Conservation (phyloP, 2,888 invertebrate species). For the Mesorhabditis sp. region DNA sequence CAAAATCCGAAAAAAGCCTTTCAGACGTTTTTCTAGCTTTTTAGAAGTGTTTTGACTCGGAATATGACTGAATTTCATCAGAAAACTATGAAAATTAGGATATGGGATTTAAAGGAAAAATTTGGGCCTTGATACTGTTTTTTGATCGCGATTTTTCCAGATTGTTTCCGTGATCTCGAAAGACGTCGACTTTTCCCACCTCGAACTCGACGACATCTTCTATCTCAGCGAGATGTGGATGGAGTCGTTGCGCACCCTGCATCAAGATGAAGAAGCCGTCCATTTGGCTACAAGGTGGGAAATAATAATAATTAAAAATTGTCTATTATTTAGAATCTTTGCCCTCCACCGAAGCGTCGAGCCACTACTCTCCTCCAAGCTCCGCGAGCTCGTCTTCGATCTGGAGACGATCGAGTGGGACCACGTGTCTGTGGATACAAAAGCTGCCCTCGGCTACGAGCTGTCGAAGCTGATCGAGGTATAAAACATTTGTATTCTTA, state of each 20-base stretch:
- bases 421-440: background rate
- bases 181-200: background rate
- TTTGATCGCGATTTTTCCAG: background rate
- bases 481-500: background rate
- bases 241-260: background rate
- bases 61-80: too few species aligned
- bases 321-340: background rate
- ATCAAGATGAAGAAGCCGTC: background rate
- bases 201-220: background rate
- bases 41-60: too few species aligned
- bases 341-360: background rate
- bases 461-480: background rate
- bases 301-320: background rate
- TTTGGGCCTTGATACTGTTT: too few species aligned
- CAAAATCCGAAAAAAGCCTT: too few species aligned
- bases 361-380: background rate
- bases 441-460: background rate
- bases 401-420: conserved; percentile 6
- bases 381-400: conserved; percentile 1
- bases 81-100: too few species aligned
- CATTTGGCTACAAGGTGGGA: background rate
- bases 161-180: background rate
- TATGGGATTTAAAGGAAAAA: too few species aligned
- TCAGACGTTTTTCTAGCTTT: too few species aligned
- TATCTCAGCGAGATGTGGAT: background rate